Percentiles rank a stretch among this genome's conserved stretches.
Conservation (phyloP, 2,888 invertebrate genomes). For the Melipona beecheii region DNA sequence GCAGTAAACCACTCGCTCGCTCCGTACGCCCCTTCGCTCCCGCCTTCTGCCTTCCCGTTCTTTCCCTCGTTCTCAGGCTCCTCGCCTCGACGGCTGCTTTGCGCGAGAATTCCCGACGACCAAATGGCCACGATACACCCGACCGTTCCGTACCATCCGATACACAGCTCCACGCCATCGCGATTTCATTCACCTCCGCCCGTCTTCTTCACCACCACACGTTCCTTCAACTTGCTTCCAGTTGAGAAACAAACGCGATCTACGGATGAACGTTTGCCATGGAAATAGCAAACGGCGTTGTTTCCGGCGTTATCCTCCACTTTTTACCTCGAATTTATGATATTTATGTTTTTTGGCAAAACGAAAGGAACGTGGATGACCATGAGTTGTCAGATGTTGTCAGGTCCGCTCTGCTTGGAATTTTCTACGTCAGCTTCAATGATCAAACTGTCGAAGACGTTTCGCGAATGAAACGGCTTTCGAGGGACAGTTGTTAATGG, state of each 20-base stretch:
- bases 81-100: slow-evolving; percentile 16
- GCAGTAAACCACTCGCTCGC: slow-evolving; percentile 71
- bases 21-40: slow-evolving; percentile 32
- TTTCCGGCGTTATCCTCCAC: no score
- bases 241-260: no score
- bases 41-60: slow-evolving; percentile 8
- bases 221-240: neutral
- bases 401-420: no score
- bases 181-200: no score
- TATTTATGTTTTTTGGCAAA: no score
- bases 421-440: neutral
- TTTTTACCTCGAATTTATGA: no score
- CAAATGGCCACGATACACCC: neutral
- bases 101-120: slow-evolving; percentile 11
- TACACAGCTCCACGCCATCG: neutral
- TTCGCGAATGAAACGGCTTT: neutral
- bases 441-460: neutral
- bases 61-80: slow-evolving; percentile 23
- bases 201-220: no score
- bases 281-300: no score
- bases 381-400: no score
- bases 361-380: no score
- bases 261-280: no score
- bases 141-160: neutral
- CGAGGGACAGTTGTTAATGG: neutral